Conservation (phyloP, 2,888 invertebrate species). For the Caenorhabditis imperialis region DNA sequence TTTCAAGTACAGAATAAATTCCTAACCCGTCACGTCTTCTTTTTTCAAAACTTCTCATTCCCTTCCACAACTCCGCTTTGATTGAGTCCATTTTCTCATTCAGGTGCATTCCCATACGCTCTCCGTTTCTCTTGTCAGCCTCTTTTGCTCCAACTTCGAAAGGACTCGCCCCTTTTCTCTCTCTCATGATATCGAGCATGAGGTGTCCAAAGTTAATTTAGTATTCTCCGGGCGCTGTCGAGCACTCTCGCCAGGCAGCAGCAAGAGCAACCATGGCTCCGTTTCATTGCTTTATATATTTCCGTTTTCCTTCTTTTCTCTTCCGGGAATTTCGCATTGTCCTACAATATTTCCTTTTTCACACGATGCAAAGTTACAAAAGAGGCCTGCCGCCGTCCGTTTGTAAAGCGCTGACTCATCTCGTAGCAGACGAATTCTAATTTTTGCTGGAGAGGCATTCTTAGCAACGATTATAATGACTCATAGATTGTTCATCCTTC, state of each 20-base stretch:
- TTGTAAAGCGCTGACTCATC: no score
- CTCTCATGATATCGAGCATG: slow-evolving; percentile 51
- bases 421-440: no score
- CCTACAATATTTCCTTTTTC: slow-evolving; percentile 2
- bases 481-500: no score
- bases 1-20: slow-evolving; percentile 8
- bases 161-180: no score
- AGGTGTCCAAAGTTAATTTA: slow-evolving; percentile 55
- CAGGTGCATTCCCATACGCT: slow-evolving; percentile 6
- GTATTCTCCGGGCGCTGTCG: slow-evolving; percentile 34
- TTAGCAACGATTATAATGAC: no score
- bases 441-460: no score
- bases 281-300: slow-evolving; percentile 43
- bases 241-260: slow-evolving; percentile 23
- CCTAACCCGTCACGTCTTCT: no score
- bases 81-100: no score
- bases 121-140: slow-evolving; percentile 1
- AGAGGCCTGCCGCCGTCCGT: no score
- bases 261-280: slow-evolving; percentile 2
- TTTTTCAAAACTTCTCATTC: no score
- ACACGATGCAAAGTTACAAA: neutral
- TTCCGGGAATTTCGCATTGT: slow-evolving; percentile 28
- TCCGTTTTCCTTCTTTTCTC: slow-evolving; percentile 31
- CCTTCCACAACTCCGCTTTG: no score
- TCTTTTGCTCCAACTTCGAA: slow-evolving; percentile 49